Conservation (phyloP, 2,888 invertebrate species). For the Pedicia rivosa region DNA sequence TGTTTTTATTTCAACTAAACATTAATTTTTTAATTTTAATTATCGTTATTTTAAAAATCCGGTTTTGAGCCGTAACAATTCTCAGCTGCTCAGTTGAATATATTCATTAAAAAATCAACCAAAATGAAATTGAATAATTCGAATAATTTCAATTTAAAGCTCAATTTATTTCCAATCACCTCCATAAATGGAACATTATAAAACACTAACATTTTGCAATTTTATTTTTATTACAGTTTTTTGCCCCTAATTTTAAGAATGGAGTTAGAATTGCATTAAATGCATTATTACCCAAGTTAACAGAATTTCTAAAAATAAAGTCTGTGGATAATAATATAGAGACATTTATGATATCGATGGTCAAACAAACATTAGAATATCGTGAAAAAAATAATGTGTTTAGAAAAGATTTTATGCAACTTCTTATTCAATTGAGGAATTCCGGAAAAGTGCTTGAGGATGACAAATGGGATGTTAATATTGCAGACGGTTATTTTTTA, state of each 20-base stretch:
- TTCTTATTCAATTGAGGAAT: neutral
- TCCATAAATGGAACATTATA: no score
- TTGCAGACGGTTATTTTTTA: neutral
- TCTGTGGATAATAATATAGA: neutral
- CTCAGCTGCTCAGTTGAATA: no score
- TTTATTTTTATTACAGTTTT: neutral
- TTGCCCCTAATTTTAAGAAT: neutral
- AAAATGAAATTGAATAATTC: no score
- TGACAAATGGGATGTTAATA: neutral
- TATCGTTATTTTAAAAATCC: no score
- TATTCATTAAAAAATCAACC: no score
- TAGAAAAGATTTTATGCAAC: neutral
- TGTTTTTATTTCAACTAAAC: no score
- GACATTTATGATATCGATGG: neutral
- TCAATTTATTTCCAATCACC: no score
- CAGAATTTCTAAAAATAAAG: neutral
- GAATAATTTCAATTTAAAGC: no score
- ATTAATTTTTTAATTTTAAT: no score
- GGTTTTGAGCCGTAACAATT: no score
- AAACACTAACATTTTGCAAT: no score
- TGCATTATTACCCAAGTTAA: neutral
- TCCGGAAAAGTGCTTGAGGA: neutral
- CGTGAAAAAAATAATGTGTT: slow-evolving; percentile 2
- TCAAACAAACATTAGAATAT: neutral
- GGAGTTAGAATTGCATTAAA: neutral